Evolutionary conservation across 2,888 invertebrate species (phyloP).

Genomic region (Dasysyrphus albostriatus): DNA sequence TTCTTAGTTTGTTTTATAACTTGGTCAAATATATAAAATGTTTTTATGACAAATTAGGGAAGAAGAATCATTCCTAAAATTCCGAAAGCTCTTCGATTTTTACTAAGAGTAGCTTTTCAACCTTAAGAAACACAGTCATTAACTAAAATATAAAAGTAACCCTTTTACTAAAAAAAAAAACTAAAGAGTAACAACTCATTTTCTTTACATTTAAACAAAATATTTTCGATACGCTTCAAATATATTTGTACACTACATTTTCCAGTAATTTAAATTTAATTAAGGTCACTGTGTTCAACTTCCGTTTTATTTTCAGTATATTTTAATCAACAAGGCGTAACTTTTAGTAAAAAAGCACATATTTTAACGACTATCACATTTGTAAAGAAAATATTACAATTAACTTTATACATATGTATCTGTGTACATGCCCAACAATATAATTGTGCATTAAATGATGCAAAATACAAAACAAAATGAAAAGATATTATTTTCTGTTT

Average conservation of each 20-base stretch:
- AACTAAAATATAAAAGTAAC: background rate
- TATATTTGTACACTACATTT: conserved; percentile 27
- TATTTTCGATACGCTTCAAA: conserved; percentile 50
- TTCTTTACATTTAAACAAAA: conserved; percentile 15
- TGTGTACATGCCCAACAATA: background rate
- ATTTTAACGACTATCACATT: no score
- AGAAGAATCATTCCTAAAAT: no score
- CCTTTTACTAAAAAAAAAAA: background rate
- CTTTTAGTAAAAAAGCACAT: no score
- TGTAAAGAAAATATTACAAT: no score
- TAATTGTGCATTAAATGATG: no score
- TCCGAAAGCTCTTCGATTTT: background rate
- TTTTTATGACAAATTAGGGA: no score
- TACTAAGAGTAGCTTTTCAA: background rate
- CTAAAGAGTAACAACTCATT: background rate
- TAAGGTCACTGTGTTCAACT: conserved; percentile 5
- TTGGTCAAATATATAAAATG: no score
- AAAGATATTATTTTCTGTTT: background rate
- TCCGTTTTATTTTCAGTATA: conserved; percentile 37
- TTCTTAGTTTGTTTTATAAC: no score
- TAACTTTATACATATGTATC: background rate
- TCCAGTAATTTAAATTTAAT: background rate
- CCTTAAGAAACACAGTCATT: background rate
- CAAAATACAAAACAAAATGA: background rate
- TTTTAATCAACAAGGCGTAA: conserved; percentile 37